Evolutionary conservation across 2,113 vertebrate genomes (phyloP), one percentile per base, ranked within the genome.

Genomic region (Nerophis ophidion): DNA sequence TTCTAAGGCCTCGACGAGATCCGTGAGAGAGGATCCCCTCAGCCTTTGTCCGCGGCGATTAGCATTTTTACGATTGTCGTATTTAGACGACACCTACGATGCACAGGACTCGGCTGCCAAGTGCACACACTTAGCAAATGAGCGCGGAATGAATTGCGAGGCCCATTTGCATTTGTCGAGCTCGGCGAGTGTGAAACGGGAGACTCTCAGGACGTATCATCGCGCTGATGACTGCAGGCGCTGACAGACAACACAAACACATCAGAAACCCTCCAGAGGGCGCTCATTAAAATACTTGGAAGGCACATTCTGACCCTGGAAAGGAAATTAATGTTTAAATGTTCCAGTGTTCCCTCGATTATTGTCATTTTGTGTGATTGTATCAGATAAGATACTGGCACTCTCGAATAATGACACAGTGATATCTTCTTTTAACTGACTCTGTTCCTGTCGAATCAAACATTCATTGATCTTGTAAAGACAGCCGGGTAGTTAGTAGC

Each of bases 1-100:
- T 84, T 83, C 79, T 84, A 70, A 77, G 76, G 68, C 72, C 79
- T 71, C 70, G 75, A 59, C 66, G 74, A 80, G 76, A 70, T 47
- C 46, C 74, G 72, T 51, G 77, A 71, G 71, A 71, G 80, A 77
- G 77, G 60, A 78, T 77, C 63, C 61, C 68, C 61, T 68, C 65
- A 72, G 55, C 16, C 60, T 71, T 73, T 65, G 68, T 63, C 26
- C 4, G 51, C 35, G n/a, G 11, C 50, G 62, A 74, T 79, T 72
- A 70, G 74, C 72, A 61, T 57, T 63, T 42, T 42, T 71, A 72
- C 74, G 40, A 63, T 50, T 54, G 48, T 7, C 13, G 47, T 60
- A 13, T 66, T 49, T 48, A 7, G 16, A 45, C 8, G 10, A 59
- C 17, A 19, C 17, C 19, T 42, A 55, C n/a, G 50, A 38, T 44